Conservation (phyloP, 2,113 vertebrate genomes). For the Calidris pugnax region DNA sequence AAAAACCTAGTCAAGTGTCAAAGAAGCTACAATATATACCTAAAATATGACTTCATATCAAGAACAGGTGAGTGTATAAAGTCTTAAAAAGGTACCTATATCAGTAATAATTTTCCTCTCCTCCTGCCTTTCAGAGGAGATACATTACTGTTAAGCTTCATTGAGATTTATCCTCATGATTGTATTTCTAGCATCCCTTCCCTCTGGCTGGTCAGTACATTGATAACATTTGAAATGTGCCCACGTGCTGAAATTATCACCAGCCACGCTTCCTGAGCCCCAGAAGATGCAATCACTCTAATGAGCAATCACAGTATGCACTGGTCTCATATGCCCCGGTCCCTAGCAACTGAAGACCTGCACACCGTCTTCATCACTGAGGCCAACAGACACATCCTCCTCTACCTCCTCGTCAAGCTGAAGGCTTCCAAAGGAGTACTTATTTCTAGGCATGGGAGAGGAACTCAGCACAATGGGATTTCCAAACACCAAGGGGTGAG, state of each 20-base stretch:
- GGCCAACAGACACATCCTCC: conserved; percentile 75
- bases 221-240: not conserved
- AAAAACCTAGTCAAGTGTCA: not conserved
- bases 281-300: not conserved
- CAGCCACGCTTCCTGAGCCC: not conserved
- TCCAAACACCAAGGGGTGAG: conserved; percentile 71
- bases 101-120: not conserved
- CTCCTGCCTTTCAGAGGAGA: conserved; percentile 6
- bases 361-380: conserved; percentile 81
- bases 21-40: not conserved
- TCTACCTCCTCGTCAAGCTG: conserved; percentile 82
- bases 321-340: not conserved
- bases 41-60: conserved; percentile 4
- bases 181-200: not conserved
- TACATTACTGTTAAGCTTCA: not conserved
- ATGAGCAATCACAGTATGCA: not conserved
- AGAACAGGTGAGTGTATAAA: not conserved
- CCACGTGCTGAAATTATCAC: not conserved
- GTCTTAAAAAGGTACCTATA: not conserved
- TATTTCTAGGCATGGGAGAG: conserved; percentile 78
- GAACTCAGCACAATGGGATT: conserved; percentile 73
- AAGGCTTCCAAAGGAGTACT: conserved; percentile 81
- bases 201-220: not conserved
- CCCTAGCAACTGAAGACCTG: conserved; percentile 80
- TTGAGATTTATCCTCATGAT: not conserved